Evolutionary conservation across 2,888 invertebrate genomes (phyloP).

Genomic region (Girardia tigrina): DNA sequence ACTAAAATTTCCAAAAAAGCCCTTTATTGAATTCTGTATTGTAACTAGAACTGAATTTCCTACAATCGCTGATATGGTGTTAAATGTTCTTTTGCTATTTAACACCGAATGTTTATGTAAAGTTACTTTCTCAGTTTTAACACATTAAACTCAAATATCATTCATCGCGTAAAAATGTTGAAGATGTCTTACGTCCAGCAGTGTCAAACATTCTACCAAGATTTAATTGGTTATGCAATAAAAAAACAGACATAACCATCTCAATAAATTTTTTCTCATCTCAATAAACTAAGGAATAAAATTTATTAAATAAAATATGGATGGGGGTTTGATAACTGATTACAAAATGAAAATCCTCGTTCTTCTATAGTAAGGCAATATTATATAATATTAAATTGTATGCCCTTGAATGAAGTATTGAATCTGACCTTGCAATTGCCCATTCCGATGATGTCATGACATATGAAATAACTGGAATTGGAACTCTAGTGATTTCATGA

Average conservation of each 20-base stretch:
- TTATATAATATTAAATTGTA: no score
- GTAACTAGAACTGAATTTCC: slow-evolving; percentile 23
- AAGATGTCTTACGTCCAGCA: slow-evolving; percentile 17
- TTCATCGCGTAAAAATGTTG: slow-evolving; percentile 19
- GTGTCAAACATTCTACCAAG: slow-evolving; percentile 7
- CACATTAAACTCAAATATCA: background rate
- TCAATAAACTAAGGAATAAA: no score
- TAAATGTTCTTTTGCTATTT: background rate
- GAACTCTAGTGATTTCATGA: no score
- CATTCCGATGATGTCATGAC: no score
- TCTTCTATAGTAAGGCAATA: no score
- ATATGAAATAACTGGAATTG: no score
- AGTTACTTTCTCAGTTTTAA: slow-evolving; percentile 19
- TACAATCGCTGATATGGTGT: slow-evolving; percentile 16
- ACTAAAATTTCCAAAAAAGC: background rate
- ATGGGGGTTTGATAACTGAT: no score
- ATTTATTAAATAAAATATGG: no score
- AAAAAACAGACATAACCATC: slow-evolving; percentile 6
- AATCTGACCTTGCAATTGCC: no score
- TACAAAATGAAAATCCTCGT: no score
- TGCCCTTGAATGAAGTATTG: no score
- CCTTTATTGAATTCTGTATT: no score
- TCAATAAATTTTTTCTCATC: background rate
- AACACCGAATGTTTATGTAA: slow-evolving; percentile 1
- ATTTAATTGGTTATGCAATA: slow-evolving; percentile 23